Evolutionary conservation across 64 coral and sea anemone species (phyloP).

Genomic region (Montipora foliosa): DNA sequence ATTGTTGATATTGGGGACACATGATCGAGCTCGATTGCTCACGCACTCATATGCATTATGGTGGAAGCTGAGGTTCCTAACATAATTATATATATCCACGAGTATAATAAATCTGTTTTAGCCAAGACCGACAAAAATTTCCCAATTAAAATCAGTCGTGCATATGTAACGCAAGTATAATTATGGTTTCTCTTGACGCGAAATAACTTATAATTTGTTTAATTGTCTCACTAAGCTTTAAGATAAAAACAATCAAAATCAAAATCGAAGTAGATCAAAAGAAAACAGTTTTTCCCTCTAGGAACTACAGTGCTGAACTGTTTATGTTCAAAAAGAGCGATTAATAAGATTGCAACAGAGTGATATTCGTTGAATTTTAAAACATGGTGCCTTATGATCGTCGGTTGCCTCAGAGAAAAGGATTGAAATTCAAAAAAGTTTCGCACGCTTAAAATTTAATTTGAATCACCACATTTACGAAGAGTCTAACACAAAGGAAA

Average conservation of each 20-base stretch:
- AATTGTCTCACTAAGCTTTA: not conserved
- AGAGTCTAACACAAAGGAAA: not conserved
- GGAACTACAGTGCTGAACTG: not conserved
- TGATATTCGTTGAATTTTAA: not conserved
- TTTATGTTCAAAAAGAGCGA: not conserved
- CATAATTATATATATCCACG: not conserved
- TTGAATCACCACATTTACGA: conserved; percentile 23
- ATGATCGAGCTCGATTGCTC: not conserved
- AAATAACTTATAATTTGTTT: not conserved
- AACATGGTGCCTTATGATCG: not conserved
- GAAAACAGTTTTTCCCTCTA: not conserved
- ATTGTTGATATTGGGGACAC: not conserved
- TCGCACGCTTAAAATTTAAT: conserved; percentile 15
- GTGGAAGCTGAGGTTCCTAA: not conserved
- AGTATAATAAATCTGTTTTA: not conserved
- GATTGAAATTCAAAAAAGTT: not conserved
- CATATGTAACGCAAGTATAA: not conserved
- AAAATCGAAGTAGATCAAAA: not conserved
- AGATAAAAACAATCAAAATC: not conserved
- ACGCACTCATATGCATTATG: no score
- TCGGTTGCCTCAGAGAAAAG: not conserved
- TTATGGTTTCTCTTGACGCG: not conserved
- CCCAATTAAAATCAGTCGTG: not conserved
- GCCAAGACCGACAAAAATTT: not conserved
- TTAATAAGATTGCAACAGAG: not conserved